A percentile compares a stretch with the other conserved stretches of the same genome.
phyloP scores from a whole-genome alignment of 1,140 invertebrate genomes.

The Drosophila ficusphila region DNA sequence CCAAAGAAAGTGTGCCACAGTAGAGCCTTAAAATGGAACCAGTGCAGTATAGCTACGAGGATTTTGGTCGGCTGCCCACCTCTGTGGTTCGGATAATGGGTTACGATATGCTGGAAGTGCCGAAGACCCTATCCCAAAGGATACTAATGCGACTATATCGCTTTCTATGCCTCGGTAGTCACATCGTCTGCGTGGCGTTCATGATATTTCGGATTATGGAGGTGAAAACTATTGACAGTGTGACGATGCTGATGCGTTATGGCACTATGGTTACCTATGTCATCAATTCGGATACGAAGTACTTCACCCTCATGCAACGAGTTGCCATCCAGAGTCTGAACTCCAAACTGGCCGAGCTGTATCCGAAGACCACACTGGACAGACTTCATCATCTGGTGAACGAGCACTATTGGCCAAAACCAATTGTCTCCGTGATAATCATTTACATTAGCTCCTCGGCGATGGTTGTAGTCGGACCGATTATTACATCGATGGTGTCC shows the following conservation, averaged over 20 bases:
- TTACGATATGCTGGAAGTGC: slow-evolving; percentile 19
- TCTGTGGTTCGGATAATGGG: slow-evolving; percentile 24
- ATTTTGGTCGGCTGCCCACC: slow-evolving; percentile 33
- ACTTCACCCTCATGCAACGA: slow-evolving; percentile 34
- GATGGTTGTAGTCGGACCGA: slow-evolving; percentile 44
- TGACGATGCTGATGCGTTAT: slow-evolving; percentile 45
- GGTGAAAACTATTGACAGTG: slow-evolving; percentile 14
- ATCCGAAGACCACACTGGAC: slow-evolving; percentile 23
- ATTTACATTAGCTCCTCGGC: slow-evolving; percentile 38
- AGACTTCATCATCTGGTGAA: slow-evolving; percentile 33
- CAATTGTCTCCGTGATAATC: neutral
- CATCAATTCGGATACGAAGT: slow-evolving; percentile 54
- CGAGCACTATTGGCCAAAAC: slow-evolving; percentile 50
- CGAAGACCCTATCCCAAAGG: neutral
- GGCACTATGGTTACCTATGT: slow-evolving; percentile 44
- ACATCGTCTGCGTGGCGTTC: slow-evolving; percentile 10
- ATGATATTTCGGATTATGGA: slow-evolving; percentile 38
- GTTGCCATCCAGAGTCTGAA: slow-evolving; percentile 16
- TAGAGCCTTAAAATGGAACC: slow-evolving; percentile 27
- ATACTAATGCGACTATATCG: slow-evolving; percentile 24
- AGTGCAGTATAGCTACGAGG: slow-evolving; percentile 33
- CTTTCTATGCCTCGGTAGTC: slow-evolving; percentile 19
- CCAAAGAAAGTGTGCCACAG: neutral
- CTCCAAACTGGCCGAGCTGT: slow-evolving; percentile 28
- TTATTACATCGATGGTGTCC: slow-evolving; percentile 15